Evolutionary conservation across 2,113 vertebrate genomes (phyloP).

Genomic region (Sardina pilchardus): DNA sequence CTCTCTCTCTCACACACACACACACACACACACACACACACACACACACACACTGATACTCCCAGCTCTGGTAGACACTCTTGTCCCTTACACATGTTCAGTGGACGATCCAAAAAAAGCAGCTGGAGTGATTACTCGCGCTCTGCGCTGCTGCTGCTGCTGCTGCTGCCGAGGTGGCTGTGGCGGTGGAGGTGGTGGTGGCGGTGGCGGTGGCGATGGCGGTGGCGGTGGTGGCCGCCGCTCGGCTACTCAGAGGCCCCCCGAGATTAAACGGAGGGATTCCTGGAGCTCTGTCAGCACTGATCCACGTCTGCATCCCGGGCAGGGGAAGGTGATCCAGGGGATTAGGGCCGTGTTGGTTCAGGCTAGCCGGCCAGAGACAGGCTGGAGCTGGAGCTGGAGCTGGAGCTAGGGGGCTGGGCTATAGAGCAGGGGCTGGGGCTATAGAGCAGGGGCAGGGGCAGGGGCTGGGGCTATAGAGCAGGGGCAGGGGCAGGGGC

Average conservation of each 20-base stretch:
- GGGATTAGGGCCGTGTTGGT: slow-evolving; percentile 62
- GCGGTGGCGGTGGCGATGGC: not conserved
- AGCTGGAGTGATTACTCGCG: not conserved
- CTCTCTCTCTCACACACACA: not conserved
- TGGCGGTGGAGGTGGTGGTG: not conserved
- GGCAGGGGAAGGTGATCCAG: slow-evolving; percentile 57
- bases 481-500: no score
- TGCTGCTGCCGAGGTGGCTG: slow-evolving; percentile 16
- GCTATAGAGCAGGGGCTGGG: no score
- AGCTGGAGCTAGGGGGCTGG: not conserved
- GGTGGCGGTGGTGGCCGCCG: not conserved
- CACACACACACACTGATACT: not conserved
- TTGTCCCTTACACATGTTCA: not conserved
- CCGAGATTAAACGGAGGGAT: slow-evolving; percentile 45
- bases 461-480: no score
- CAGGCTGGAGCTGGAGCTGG: slow-evolving; percentile 52
- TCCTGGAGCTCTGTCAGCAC: slow-evolving; percentile 45
- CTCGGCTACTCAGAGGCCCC: not conserved
- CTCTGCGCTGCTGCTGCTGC: slow-evolving; percentile 24
- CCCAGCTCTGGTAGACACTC: not conserved
- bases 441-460: no score
- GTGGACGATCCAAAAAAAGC: not conserved
- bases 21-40: slow-evolving; percentile 4
- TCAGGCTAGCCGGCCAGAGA: slow-evolving; percentile 66
- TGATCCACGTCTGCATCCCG: slow-evolving; percentile 52